phyloP scores from a whole-genome alignment of 2,113 vertebrate genomes.

The Tiliqua scincoides region DNA sequence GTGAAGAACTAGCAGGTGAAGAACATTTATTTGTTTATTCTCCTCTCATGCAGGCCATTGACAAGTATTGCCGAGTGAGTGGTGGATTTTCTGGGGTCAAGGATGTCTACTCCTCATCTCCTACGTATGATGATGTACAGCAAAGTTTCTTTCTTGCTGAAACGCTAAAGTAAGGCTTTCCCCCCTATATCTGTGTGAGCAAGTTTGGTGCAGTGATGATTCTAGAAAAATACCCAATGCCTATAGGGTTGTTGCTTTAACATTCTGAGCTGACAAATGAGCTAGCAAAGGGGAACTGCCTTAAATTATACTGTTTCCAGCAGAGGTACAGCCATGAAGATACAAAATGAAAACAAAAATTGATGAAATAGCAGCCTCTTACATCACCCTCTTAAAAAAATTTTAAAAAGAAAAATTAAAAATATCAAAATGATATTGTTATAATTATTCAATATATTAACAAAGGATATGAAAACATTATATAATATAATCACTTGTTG shows the following conservation, averaged over 20 bases:
- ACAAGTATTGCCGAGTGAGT: conserved; percentile 94
- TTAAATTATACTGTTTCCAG: neutral
- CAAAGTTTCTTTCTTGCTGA: conserved; percentile 99
- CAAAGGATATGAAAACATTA: neutral
- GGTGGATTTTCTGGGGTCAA: conserved; percentile 97
- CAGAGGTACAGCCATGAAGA: neutral
- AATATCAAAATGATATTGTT: too few relatives aligned
- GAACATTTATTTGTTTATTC: neutral
- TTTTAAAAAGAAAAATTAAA: too few relatives aligned
- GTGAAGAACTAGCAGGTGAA: neutral
- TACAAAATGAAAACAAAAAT: neutral
- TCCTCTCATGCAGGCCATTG: conserved; percentile 86
- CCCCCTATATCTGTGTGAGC: conserved; percentile 17
- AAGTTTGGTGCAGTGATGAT: neutral
- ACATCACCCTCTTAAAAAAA: too few relatives aligned
- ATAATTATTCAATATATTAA: neutral
- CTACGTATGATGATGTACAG: conserved; percentile 95
- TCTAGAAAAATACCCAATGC: neutral
- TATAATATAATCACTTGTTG: too few relatives aligned
- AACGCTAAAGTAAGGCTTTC: conserved; percentile 92
- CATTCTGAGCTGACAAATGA: neutral
- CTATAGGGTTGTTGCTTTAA: neutral
- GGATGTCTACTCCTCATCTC: conserved; percentile 94
- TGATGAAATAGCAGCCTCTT: neutral
- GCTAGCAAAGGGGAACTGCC: neutral